Base-by-base conservation (phyloP, 2,888 invertebrate species). In the Parnassius orleans region DNA sequence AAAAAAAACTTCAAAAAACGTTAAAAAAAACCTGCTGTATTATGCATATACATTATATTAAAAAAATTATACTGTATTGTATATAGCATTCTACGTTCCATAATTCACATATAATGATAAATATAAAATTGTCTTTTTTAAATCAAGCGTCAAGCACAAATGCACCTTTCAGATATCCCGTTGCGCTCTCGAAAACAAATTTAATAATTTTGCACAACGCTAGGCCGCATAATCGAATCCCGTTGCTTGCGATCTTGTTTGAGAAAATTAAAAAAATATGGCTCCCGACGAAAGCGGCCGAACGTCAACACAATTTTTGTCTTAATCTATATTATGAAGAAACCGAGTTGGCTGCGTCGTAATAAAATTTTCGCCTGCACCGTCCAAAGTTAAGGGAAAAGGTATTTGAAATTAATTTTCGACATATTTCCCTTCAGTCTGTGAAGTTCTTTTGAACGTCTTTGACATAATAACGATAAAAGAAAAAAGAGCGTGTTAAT, bases 251-350 rank as follows among this genome's bases (percentile, higher is more conserved):
- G 79, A 83, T 81, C 79, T 78, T 82, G 86, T 86, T 87, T 82
- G 82, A 78, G 87, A 88, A 90, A 90, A 90, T 89, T 87, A 89
- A 90, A 90, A 90, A 90, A 86, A 88, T 85, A 87, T 79, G 74
- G 80, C 79, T 58, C 74, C 77, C 76, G 74, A 71, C 72, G 69
- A 67, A 75, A 73, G 77, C 74, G 77, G 77, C 73, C 71, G 75
- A 75, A 83, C 89, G 90, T 90, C 90, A 87, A 80, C 80, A 78
- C 87, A 88, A 90, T 89, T 89, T 87, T 84, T 82, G 76, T 82
- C 82, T 77, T 86, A 87, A 90, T 90, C 87, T 86, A 82, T 89
- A 83, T 84, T 83, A 85, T 84, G 84, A 86, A 80, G 80, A 77
- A 79, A 80, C 77, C 76, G 75, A 79, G 73, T 80, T 72, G 70